Evolutionary conservation across 1,140 invertebrate genomes (phyloP).

Genomic region (Drosophila pectinifera): DNA sequence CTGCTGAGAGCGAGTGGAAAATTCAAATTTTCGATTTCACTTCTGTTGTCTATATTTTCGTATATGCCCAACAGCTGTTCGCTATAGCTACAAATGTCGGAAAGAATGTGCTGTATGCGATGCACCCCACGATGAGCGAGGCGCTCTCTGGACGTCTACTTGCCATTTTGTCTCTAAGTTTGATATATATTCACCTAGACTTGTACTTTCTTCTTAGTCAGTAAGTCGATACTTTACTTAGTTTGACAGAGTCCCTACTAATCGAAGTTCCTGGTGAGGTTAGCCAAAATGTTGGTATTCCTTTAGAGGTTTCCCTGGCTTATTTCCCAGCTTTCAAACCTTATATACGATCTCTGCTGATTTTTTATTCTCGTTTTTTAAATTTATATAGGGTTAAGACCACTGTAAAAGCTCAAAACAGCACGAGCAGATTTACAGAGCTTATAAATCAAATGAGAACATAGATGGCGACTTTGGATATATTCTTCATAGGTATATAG

Average conservation of each 20-base stretch:
- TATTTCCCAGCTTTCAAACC: background rate
- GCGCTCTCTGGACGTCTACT: background rate
- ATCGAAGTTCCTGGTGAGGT: background rate
- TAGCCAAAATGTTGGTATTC: background rate
- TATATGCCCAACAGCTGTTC: constrained; percentile 27
- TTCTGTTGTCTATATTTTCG: constrained; percentile 44
- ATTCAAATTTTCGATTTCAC: constrained; percentile 28
- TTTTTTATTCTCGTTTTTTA: background rate
- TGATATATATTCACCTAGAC: no score
- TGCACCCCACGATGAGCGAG: background rate
- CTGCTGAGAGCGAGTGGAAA: constrained; percentile 46
- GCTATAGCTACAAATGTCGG: background rate
- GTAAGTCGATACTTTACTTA: background rate
- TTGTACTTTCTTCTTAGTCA: background rate
- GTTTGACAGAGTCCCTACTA: background rate
- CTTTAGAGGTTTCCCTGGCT: background rate
- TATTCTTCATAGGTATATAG: no score
- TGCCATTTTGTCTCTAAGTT: background rate
- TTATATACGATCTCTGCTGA: background rate
- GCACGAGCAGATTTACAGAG: background rate
- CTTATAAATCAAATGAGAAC: background rate
- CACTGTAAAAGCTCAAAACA: constrained; percentile 6
- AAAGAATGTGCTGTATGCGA: background rate
- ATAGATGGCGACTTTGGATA: constrained; percentile 10
- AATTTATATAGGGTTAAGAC: background rate